A percentile compares a stretch with the other conserved stretches of the same genome.
Evolutionary conservation across 1,140 invertebrate species (phyloP).

Genomic region (Drosophila neocordata): DNA sequence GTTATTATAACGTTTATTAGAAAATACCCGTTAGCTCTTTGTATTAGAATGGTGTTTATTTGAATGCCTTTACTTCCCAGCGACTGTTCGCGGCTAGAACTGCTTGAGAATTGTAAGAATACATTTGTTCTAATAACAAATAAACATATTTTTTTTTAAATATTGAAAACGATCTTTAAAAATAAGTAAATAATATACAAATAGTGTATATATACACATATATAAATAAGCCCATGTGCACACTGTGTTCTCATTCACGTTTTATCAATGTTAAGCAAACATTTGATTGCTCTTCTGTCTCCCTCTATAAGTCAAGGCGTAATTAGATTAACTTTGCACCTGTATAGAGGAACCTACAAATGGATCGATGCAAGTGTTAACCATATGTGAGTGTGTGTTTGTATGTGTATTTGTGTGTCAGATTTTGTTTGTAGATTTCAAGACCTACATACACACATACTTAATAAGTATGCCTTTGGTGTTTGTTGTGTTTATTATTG

Average conservation of each 20-base stretch:
- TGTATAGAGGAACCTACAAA: slow-evolving; percentile 25
- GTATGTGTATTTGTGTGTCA: slow-evolving; percentile 42
- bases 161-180: neutral
- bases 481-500: slow-evolving; percentile 42
- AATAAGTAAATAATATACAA: neutral
- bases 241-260: slow-evolving; percentile 13
- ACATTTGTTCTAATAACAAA: too few species aligned
- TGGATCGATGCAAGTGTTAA: slow-evolving; percentile 13
- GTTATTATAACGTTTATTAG: too few species aligned
- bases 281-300: slow-evolving; percentile 27
- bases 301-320: slow-evolving; percentile 34
- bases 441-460: slow-evolving; percentile 33
- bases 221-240: neutral
- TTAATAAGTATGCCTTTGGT: slow-evolving; percentile 9
- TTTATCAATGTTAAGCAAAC: slow-evolving; percentile 57
- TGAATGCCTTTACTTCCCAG: too few species aligned
- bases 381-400: slow-evolving; percentile 1
- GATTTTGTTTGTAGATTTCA: slow-evolving; percentile 40
- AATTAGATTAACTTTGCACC: slow-evolving; percentile 73
- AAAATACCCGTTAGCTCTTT: too few species aligned
- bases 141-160: too few species aligned
- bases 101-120: too few species aligned
- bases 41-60: too few species aligned
- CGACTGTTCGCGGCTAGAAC: too few species aligned
- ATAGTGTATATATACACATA: neutral